Base-by-base conservation (phyloP, 1,140 invertebrate species). In the Drosophila tsacasi region DNA sequence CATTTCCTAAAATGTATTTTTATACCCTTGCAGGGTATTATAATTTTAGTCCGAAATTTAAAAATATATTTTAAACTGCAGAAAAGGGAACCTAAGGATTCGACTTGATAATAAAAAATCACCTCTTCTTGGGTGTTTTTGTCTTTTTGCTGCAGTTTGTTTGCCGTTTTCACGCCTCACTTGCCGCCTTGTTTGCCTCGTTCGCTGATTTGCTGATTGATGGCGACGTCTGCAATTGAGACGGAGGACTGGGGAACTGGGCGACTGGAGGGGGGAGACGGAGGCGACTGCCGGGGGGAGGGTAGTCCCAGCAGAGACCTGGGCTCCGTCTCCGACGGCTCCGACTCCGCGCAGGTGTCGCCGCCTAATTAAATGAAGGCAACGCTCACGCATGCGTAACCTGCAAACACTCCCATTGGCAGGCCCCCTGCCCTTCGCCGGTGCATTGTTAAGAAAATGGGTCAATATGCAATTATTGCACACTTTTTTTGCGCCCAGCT, bases 381-480 rank as follows among this genome's bases (percentile, higher is more conserved):
- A 89, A 90, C 81, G 84, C 65, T 83, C 81, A 87, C 84, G 84
- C 84, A 87, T 87, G 84, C 84, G 84, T 87, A 87, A 87, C 84
- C 76, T 82, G 67, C 67, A 54, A 71, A 55, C 64, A 71, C 49
- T 46, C 64, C 46, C 64, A 47, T 25, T 57, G 60, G 59, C 64
- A 17, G 49, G 27, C 47, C 58, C 50, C 65, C 32, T 46, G 25
- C 67, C 81, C 58, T 74, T 64, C 50, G 68, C 50, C 54, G 58
- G 58, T 63, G 67, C 59, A 74, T 78, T 83, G 85, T 89, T 78
- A 73, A 73, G 59, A 71, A 87, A 89, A 89, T 87, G 66, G 84
- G 84, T 87, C 84, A 87, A 87, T 87, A 87, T 87, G 84, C 84
- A 87, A 87, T 87, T 87, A 87, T 84, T 87, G 84, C 85, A 81